phyloP scores from a whole-genome alignment of 2,888 invertebrate genomes.

The Terebella lapidaria region DNA sequence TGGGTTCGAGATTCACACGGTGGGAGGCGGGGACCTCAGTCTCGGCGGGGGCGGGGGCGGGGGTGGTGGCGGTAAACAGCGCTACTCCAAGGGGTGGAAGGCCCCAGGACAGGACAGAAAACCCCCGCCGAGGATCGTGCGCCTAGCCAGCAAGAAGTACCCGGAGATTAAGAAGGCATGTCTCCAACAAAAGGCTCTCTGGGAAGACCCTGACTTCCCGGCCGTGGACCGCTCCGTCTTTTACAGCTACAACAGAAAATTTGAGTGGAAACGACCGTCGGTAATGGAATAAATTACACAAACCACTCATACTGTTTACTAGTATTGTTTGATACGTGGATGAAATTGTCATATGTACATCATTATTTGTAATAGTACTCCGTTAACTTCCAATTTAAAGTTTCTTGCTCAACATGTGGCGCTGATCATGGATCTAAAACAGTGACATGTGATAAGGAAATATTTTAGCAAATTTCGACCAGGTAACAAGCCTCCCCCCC shows the following conservation, averaged over 20 bases:
- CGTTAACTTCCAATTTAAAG: no score
- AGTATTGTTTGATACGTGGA: no score
- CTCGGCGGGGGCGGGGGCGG: no score
- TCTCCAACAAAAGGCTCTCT: constrained; percentile 70
- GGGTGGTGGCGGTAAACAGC: neutral
- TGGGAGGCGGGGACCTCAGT: neutral
- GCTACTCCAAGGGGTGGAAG: constrained; percentile 15
- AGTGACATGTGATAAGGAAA: no score
- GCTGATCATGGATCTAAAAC: no score
- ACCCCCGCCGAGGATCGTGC: constrained; percentile 6
- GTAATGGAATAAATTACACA: no score
- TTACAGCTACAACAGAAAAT: constrained; percentile 68
- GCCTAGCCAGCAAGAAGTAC: constrained; percentile 2
- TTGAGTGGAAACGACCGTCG: constrained; percentile 87
- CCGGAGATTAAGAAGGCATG: constrained; percentile 82
- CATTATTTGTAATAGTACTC: no score
- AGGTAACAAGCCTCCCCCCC: no score
- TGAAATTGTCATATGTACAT: no score
- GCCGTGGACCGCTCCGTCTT: constrained; percentile 74
- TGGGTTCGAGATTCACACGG: neutral
- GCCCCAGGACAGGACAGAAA: constrained; percentile 10
- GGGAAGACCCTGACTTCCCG: constrained; percentile 87
- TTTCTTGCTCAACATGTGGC: no score
- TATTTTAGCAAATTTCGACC: no score
- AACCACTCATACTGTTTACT: no score